phyloP scores from a whole-genome alignment of 1,140 invertebrate genomes.

The Eurosta solidaginis region DNA sequence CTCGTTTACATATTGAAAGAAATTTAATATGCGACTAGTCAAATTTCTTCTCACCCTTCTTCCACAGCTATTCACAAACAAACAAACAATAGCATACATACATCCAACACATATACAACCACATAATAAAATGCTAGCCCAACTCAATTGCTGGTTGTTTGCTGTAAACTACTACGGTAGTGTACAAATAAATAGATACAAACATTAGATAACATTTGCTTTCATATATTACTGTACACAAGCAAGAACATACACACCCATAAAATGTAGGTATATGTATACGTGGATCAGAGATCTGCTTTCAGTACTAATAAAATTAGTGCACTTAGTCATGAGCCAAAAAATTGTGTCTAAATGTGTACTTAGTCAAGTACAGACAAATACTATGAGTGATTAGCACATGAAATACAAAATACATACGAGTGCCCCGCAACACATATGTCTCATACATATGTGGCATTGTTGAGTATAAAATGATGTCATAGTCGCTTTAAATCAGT shows the following conservation, averaged over 20 bases:
- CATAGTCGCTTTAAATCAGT: no score
- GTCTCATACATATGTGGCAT: no score
- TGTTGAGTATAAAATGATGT: no score
- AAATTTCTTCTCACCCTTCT: neutral
- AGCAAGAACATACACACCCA: neutral
- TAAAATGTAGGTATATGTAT: neutral
- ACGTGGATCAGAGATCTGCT: no score
- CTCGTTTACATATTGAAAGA: conserved; percentile 20
- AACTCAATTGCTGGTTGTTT: conserved; percentile 3
- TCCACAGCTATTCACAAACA: neutral
- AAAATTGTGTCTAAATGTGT: no score
- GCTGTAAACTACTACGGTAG: neutral
- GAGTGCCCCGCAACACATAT: no score
- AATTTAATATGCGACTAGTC: conserved; percentile 20
- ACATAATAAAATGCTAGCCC: neutral
- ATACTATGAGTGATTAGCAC: no score
- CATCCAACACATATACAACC: neutral
- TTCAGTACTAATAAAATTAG: no score
- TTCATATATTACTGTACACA: neutral
- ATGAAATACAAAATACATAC: no score
- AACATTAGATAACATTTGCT: neutral
- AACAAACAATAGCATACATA: neutral
- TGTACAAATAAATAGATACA: conserved; percentile 19
- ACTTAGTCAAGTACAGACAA: no score
- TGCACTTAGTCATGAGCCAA: no score